Evolutionary conservation across 1,140 invertebrate genomes (phyloP), one percentile per base, ranked within the genome.

Genomic region (Leucophenga varia): DNA sequence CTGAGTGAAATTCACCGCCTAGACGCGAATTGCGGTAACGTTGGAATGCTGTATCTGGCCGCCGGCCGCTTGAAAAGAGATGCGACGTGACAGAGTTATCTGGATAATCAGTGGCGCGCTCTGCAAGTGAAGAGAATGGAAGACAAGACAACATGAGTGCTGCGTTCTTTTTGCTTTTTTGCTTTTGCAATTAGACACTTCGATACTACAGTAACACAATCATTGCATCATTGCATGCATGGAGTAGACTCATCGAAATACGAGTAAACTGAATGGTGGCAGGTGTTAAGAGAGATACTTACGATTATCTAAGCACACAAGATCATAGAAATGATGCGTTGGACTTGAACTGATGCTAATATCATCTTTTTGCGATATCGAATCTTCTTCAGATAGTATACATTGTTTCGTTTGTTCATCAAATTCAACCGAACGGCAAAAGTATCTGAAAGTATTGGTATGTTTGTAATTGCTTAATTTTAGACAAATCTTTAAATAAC

Each of bases 351-450:
- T 90, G 17, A 86, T 83, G 39, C 86, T 86, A 55, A 91, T 83
- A 65, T 91, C 88, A 61, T 91, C 87, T 68, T 89, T 88, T 64
- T 91, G 88, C 0, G 89, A 91, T 7, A 90, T 84, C 0, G 89
- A 91, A 72, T 94, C 91, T 74, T 95, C 91, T 72, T 93, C 90
- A 1, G 89, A 92, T 7, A 94, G 80, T 4, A 90, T 86, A 54
- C 92, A 95, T 45, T 88, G 84, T 51, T 85, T 83, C 1, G 87
- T 89, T 77, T 89, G 86, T 49, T 91, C 88, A 60, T 94, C 90
- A 64, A 90, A 93, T 61, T 92, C 90, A n/a, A 94, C 86, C 5
- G 91, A 91, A 17, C 90, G 85, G 70, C 90, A 93, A 58, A 91
- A 91, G 71, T 92, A 88, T 67, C 86, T 88, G 55, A 28, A 75